phyloP scores from a whole-genome alignment of 2,888 invertebrate genomes.

The Trissoscelio sp. region DNA sequence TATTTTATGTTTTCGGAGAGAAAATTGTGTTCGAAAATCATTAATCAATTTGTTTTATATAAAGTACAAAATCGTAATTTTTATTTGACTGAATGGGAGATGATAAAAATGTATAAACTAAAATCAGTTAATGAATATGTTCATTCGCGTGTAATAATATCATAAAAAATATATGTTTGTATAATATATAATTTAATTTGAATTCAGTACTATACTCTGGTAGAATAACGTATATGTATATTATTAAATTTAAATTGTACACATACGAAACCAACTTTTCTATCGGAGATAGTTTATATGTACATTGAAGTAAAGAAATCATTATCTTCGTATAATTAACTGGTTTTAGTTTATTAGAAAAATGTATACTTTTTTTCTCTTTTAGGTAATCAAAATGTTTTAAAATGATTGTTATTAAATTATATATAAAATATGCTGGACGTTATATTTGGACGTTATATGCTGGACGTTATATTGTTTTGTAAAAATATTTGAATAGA shows the following conservation, averaged over 20 bases:
- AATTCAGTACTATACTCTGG: too few relatives aligned
- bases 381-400: conserved; percentile 55
- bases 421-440: conserved; percentile 64
- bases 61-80: conserved; percentile 53
- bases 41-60: conserved; percentile 44
- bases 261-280: not conserved
- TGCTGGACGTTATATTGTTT: too few relatives aligned
- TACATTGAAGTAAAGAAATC: conserved; percentile 1
- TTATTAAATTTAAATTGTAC: not conserved
- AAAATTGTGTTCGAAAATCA: conserved; percentile 1
- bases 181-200: not conserved
- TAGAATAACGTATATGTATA: too few relatives aligned
- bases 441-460: conserved; percentile 63
- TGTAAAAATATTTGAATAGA: conserved; percentile 46
- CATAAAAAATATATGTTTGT: not conserved
- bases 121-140: conserved; percentile 32
- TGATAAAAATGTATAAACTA: conserved; percentile 28
- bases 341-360: conserved; percentile 38
- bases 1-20: conserved; percentile 3
- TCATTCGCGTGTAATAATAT: conserved; percentile 1
- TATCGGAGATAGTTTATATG: not conserved
- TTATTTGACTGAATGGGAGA: conserved; percentile 44
- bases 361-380: conserved; percentile 26
- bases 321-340: conserved; percentile 23
- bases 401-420: conserved; percentile 62